Conservation (phyloP, 1,140 invertebrate genomes). For the Pseudomyrmex pallidus region DNA sequence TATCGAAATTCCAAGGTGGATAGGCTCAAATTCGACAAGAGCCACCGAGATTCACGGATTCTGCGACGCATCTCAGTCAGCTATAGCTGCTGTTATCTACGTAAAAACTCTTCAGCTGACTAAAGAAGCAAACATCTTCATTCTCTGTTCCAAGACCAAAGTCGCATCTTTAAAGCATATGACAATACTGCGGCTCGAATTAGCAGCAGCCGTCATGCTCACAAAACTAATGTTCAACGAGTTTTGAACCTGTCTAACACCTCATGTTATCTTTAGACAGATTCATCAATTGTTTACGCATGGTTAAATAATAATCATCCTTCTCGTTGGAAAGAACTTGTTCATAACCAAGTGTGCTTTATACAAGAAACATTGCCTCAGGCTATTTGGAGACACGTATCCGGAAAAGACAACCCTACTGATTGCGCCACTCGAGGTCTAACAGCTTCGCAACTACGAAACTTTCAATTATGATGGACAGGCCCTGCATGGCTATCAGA, state of each 20-base stretch:
- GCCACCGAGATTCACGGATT: slow-evolving; percentile 60
- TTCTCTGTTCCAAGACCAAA: slow-evolving; percentile 6
- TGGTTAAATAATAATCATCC: slow-evolving; percentile 49
- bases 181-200: background rate
- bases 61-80: slow-evolving; percentile 66
- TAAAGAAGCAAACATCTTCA: background rate
- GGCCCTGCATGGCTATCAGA: background rate
- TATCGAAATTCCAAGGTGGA: background rate
- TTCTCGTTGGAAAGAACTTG: slow-evolving; percentile 51
- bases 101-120: background rate
- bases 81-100: slow-evolving; percentile 67
- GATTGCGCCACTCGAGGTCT: background rate
- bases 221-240: background rate
- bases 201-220: background rate
- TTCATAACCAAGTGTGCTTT: slow-evolving; percentile 24
- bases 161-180: background rate
- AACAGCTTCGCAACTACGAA: background rate
- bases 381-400: no score
- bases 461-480: background rate
- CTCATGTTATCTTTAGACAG: no score
- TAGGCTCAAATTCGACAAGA: no score
- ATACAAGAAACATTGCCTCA: slow-evolving; percentile 26
- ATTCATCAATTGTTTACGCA: slow-evolving; percentile 29
- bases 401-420: background rate
- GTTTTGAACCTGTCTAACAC: no score